These are phyloP conservation scores for Nannoperca obscura DNA, from an alignment of 2,797 vertebrate genomes.

Conservation along the genomic window DNA sequence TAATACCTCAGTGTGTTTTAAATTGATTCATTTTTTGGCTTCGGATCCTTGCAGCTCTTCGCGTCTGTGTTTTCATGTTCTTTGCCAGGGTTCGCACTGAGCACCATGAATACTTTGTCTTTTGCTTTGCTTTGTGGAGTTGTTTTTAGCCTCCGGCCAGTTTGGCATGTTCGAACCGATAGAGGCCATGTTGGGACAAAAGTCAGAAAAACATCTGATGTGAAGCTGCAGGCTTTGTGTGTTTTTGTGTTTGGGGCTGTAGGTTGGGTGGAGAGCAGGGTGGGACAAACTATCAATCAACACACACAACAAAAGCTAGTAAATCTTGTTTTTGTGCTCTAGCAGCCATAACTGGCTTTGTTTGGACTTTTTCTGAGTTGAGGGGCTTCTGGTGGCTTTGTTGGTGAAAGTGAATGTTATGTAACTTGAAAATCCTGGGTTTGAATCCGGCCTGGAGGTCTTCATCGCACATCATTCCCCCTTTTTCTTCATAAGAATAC, in stretches of 20 bases:
- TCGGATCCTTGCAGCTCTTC: constrained; percentile 11
- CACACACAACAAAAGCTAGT: constrained; percentile 4
- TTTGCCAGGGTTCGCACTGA: constrained; percentile 19
- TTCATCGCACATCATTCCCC: not conserved
- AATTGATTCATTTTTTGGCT: constrained; percentile 44
- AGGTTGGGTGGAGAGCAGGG: not conserved
- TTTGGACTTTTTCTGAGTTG: not conserved
- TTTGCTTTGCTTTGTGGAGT: constrained; percentile 29
- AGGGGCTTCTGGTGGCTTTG: not conserved
- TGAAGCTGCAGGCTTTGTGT: constrained; percentile 50
- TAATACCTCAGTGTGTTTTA: constrained; percentile 14
- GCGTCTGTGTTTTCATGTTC: constrained; percentile 24
- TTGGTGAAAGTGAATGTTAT: not conserved
- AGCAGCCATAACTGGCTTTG: not conserved
- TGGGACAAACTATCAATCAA: constrained; percentile 12
- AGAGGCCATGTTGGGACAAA: constrained; percentile 53
- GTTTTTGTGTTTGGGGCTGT: constrained; percentile 11
- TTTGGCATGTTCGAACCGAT: constrained; percentile 44
- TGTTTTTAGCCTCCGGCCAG: constrained; percentile 42
- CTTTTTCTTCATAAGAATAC: not conserved
- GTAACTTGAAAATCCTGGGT: not conserved
- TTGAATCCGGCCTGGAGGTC: not conserved
- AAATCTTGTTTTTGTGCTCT: constrained; percentile 1
- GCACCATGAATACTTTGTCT: constrained; percentile 7
- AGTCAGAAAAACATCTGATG: constrained; percentile 27